phyloP scores from a whole-genome alignment of 2,888 invertebrate genomes.

The Epirrhoe alternata region DNA sequence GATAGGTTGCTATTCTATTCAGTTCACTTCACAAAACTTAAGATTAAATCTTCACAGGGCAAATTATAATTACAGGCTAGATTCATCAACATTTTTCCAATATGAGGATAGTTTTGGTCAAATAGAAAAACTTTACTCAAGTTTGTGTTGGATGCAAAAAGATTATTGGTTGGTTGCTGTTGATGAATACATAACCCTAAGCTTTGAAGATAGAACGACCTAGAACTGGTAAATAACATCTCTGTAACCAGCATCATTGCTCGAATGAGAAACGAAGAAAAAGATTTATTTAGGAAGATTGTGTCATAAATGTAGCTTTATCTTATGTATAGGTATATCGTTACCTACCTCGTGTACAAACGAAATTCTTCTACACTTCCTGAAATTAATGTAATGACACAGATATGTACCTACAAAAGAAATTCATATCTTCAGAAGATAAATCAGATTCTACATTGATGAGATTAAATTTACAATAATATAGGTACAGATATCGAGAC shows the following conservation, averaged over 20 bases:
- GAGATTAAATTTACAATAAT: too few species aligned
- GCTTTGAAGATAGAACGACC: background rate
- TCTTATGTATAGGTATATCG: background rate
- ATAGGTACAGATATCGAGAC: too few species aligned
- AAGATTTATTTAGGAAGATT: background rate
- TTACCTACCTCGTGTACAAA: background rate
- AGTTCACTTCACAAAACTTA: conserved; percentile 16
- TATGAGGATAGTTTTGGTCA: background rate
- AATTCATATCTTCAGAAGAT: background rate
- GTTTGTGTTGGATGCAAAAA: background rate
- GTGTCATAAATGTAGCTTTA: background rate
- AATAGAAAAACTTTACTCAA: background rate
- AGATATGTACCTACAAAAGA: background rate
- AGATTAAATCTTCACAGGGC: background rate
- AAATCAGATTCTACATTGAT: background rate
- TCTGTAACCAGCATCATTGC: background rate
- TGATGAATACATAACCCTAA: background rate
- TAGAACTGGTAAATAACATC: background rate
- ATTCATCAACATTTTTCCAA: background rate
- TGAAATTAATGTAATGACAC: background rate
- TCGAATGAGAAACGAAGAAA: too few species aligned
- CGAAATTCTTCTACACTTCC: background rate
- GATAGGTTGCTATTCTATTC: conserved; percentile 4
- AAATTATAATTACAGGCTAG: background rate
- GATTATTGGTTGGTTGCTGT: background rate